Percentiles rank a stretch among this genome's conserved stretches.
phyloP scores from a whole-genome alignment of 2,113 vertebrate species.

The Strigops habroptila region DNA sequence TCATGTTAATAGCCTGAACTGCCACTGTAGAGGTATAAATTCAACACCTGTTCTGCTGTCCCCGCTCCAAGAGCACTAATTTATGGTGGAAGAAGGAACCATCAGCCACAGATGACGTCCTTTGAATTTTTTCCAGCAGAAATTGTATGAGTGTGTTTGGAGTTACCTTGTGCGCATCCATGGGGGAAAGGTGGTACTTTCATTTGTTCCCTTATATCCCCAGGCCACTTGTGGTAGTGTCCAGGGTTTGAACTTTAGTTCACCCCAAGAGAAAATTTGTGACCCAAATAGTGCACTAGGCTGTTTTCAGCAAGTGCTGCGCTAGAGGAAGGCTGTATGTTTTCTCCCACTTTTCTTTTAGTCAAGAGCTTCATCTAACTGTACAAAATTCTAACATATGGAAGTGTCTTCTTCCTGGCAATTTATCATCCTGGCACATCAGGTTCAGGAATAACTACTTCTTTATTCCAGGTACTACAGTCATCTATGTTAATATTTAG shows the following conservation, averaged over 20 bases:
- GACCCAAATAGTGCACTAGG: neutral
- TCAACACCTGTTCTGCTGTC: neutral
- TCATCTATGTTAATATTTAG: neutral
- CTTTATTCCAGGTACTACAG: neutral
- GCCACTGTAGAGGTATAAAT: neutral
- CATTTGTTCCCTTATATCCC: neutral
- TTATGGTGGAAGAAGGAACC: neutral
- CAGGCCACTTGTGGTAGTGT: neutral
- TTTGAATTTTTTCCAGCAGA: neutral
- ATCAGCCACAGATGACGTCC: neutral
- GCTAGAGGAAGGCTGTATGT: neutral
- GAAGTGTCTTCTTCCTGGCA: neutral
- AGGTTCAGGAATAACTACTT: neutral
- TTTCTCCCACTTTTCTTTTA: neutral
- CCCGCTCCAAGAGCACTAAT: neutral
- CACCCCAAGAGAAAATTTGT: neutral
- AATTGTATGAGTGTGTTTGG: neutral
- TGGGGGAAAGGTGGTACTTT: neutral
- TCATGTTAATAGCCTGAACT: neutral
- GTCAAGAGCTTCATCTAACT: neutral
- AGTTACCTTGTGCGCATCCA: accelerated
- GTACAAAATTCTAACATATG: neutral
- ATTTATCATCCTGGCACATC: neutral
- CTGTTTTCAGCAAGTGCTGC: neutral
- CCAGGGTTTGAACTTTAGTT: neutral